A percentile compares a stretch with the other conserved stretches of the same genome.
These are phyloP conservation scores for Erythrocebus patas DNA, from an alignment of 2,113 vertebrate genomes.

Conservation along the genomic window DNA sequence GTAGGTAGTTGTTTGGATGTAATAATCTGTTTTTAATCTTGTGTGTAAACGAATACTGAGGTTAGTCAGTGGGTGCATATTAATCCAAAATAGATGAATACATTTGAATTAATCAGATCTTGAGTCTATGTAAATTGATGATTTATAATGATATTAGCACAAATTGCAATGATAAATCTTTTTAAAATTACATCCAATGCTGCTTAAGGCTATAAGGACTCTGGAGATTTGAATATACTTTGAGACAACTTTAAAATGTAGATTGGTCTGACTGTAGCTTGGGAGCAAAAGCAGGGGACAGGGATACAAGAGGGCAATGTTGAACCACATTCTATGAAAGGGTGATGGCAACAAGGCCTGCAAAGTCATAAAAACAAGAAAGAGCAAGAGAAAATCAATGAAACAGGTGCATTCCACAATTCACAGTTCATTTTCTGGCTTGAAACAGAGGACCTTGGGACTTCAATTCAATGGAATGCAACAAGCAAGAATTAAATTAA, in stretches of 20 bases:
- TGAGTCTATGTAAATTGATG: constrained; percentile 69
- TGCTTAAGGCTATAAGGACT: constrained; percentile 36
- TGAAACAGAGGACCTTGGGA: background rate
- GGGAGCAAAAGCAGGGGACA: background rate
- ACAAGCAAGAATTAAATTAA: background rate
- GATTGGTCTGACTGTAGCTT: background rate
- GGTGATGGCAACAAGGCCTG: background rate
- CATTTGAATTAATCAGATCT: constrained; percentile 76
- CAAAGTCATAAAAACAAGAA: background rate
- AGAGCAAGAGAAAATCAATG: background rate
- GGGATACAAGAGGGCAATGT: background rate
- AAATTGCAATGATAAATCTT: constrained; percentile 63
- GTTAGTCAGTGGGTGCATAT: constrained; percentile 62
- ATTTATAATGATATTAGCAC: constrained; percentile 76
- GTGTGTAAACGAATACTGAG: constrained; percentile 68
- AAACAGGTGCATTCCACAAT: background rate
- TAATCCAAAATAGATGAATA: constrained; percentile 78
- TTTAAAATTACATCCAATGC: constrained; percentile 66
- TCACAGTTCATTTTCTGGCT: background rate
- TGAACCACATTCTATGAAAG: background rate
- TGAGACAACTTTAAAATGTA: constrained; percentile 51
- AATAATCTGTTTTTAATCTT: constrained; percentile 72
- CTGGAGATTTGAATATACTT: constrained; percentile 47
- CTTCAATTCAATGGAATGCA: background rate
- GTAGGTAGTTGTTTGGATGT: constrained; percentile 38